Base-by-base conservation (phyloP, 2,113 vertebrate genomes). In the Tachycineta bicolor region DNA sequence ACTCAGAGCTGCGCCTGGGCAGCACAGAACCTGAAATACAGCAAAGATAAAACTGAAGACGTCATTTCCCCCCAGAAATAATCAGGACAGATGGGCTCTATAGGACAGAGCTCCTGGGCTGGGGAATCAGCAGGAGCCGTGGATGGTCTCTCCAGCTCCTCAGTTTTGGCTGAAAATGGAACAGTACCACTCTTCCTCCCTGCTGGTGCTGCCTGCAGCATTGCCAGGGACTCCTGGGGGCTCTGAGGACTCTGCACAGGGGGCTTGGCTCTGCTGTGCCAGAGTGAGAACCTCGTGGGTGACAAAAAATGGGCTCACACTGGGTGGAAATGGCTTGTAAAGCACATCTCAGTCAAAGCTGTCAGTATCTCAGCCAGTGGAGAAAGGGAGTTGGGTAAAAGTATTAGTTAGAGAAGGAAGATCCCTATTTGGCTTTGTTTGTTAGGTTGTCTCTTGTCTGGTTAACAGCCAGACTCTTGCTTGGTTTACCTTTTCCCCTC, bases 241-340 rank as follows among this genome's bases (percentile, higher is more conserved):
- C 37, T 34, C 3, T 0, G 12, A 29, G 60, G 18, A 29, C 26
- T 41, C 59, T 5, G 21, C 44, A 24, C 0, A 0, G 25, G 20
- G 39, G 24, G 62, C 47, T 60, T 26, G 49, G 26, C 18, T 24
- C 25, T 50, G 33, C 77, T 73, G n/a, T 74, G 55, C 26, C 49
- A 15, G 29, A 28, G 55, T 34, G 22, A 52, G 37, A 39, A 10
- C 47, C 58, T 44, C 4, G 1, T 5, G 29, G 69, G 14, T 3
- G 28, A 4, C 65, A 44, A 34, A 53, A 31, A 77, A 11, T 2
- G 28, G 13, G 58, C 22, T 26, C 6, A 4, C 14, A 3, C 2
- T 2, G 37, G 7, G 4, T 34, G 52, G 23, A 37, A 56, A 26
- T 19, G 47, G 9, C 34, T 69, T 26, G 16, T 9, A 12, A 65